Percentiles rank a stretch among this genome's conserved stretches.
phyloP scores from a whole-genome alignment of 2,113 vertebrate species.

The Chlamydotis undulata region DNA sequence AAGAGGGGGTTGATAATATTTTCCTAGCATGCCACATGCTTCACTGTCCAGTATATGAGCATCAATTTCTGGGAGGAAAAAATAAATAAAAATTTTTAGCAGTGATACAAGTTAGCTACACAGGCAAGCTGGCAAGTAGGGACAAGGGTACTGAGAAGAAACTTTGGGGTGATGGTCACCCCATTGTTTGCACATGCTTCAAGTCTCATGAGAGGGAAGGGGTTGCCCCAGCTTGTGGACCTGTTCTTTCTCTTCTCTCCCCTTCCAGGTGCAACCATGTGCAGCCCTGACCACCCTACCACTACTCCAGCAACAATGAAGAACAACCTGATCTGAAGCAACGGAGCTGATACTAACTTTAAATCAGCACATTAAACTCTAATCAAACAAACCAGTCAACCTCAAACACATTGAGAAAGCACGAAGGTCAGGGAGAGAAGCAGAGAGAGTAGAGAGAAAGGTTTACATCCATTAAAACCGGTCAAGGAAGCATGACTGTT shows the following conservation, averaged over 20 bases:
- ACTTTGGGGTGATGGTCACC: not conserved
- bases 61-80: not conserved
- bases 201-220: not conserved
- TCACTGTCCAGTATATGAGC: not conserved
- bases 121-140: not conserved
- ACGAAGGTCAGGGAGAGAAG: not conserved
- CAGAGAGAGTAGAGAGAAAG: not conserved
- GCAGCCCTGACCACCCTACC: not conserved
- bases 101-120: not conserved
- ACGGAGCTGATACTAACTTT: not conserved
- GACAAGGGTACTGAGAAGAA: not conserved
- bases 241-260: not conserved
- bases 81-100: not conserved
- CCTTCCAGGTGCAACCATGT: fast-evolving
- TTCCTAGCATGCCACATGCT: not conserved
- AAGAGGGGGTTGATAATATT: not conserved
- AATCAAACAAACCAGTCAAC: not conserved
- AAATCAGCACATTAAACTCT: not conserved
- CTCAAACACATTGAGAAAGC: not conserved
- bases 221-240: not conserved
- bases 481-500: not conserved
- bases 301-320: not conserved
- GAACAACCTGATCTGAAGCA: not conserved
- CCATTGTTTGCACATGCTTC: not conserved
- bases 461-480: not conserved